A percentile compares a stretch with the other conserved stretches of the same genome.
Evolutionary conservation across 2,113 vertebrate genomes (phyloP).

Genomic region (Hirundichthys speculiger): DNA sequence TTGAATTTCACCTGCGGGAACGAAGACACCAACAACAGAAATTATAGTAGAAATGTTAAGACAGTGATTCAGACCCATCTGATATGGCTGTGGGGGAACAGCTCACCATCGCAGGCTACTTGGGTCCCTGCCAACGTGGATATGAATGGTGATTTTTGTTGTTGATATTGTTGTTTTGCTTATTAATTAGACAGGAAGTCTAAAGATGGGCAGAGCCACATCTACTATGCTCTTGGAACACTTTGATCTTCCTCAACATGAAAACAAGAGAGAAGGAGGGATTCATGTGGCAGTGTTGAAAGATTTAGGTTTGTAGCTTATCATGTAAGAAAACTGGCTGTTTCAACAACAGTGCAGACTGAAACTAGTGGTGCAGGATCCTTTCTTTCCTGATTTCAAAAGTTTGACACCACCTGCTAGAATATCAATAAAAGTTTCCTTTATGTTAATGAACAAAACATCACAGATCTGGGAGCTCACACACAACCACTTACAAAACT

Average conservation of each 20-base stretch:
- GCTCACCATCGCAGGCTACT: constrained; percentile 12
- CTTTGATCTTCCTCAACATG: constrained; percentile 11
- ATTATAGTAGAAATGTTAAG: background rate
- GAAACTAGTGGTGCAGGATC: no score
- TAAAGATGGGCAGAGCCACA: constrained; percentile 29
- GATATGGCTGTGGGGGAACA: constrained; percentile 1
- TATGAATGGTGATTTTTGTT: background rate
- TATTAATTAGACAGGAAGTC: constrained; percentile 36
- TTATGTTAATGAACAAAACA: no score
- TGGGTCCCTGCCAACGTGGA: constrained; percentile 2
- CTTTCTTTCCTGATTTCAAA: no score
- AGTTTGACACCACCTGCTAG: no score
- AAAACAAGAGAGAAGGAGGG: background rate
- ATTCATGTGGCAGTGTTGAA: background rate
- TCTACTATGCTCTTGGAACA: constrained; percentile 23
- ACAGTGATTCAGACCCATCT: background rate
- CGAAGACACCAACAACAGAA: background rate
- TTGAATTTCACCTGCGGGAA: constrained; percentile 16
- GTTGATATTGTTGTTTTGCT: constrained; percentile 9
- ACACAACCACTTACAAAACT: no score
- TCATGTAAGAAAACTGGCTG: no score
- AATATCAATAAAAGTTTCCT: no score
- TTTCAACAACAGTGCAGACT: no score
- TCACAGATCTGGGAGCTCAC: no score
- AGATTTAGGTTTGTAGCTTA: no score